Percentiles rank a stretch among this genome's conserved stretches.
These are phyloP conservation scores for Ictidomys tridecemlineatus DNA, from an alignment of 2,113 vertebrate genomes.

Conservation along the genomic window DNA sequence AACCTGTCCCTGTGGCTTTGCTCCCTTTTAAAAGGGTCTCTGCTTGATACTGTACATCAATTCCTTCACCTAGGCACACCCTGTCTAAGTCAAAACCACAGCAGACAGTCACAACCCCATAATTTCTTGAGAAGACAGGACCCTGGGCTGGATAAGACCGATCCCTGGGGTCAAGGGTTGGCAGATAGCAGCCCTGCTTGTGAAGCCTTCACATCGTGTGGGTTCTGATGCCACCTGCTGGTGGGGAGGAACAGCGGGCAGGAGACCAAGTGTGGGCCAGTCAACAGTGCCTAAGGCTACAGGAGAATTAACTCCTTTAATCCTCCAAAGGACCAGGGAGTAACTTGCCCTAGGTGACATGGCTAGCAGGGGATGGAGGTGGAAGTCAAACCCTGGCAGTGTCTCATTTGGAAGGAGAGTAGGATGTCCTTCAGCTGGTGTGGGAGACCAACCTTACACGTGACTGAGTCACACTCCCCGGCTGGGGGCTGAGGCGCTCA, in stretches of 20 bases:
- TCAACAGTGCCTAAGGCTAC: not conserved
- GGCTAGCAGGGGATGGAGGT: not conserved
- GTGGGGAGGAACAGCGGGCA: not conserved
- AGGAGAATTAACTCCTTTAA: not conserved
- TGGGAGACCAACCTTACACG: no score
- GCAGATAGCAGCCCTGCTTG: not conserved
- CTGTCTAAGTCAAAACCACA: not conserved
- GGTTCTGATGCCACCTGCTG: conserved; percentile 65
- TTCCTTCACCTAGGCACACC: not conserved
- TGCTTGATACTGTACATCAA: not conserved
- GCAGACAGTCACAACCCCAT: not conserved
- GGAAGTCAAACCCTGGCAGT: not conserved
- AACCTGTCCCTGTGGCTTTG: not conserved
- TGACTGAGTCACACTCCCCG: no score
- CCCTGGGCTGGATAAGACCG: not conserved
- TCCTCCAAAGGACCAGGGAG: not conserved
- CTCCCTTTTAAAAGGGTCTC: conserved; percentile 18
- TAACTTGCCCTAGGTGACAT: not conserved
- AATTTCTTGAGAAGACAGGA: not conserved
- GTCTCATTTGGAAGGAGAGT: not conserved
- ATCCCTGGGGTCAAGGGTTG: not conserved
- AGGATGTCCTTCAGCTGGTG: not conserved
- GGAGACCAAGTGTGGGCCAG: not conserved
- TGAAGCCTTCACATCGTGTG: not conserved
- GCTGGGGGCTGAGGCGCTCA: no score